phyloP scores from a whole-genome alignment of 1,140 invertebrate species.

The Penaeus chinensis region DNA sequence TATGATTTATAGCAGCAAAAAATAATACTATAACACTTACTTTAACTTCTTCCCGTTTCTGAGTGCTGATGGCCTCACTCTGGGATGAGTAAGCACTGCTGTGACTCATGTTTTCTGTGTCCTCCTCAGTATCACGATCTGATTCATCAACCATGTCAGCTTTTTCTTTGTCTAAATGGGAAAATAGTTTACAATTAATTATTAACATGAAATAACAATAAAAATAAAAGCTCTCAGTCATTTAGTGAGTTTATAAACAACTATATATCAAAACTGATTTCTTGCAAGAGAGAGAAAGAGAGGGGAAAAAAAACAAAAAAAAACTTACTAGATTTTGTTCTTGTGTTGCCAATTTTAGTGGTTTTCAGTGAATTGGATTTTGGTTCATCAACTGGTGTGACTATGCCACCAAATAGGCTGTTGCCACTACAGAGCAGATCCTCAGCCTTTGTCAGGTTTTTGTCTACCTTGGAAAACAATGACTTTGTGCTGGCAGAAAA shows the following conservation, averaged over 20 bases:
- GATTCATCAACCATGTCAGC: neutral
- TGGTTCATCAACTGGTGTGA: neutral
- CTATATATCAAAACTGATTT: too few relatives aligned
- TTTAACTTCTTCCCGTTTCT: slow-evolving; percentile 39
- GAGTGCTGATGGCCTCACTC: slow-evolving; percentile 47
- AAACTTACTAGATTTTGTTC: too few relatives aligned
- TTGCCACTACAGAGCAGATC: neutral
- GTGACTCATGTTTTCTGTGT: slow-evolving; percentile 26
- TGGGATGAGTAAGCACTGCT: slow-evolving; percentile 38
- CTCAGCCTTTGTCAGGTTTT: slow-evolving; percentile 19
- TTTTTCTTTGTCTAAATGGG: neutral
- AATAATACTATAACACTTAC: neutral
- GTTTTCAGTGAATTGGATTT: neutral
- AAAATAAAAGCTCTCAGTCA: too few relatives aligned
- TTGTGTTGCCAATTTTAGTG: neutral
- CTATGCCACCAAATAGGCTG: neutral
- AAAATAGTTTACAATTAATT: neutral
- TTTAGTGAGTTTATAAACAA: too few relatives aligned
- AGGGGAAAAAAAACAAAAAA: too few relatives aligned
- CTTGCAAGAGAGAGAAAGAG: too few relatives aligned
- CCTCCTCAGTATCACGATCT: slow-evolving; percentile 24
- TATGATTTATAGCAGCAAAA: too few relatives aligned
- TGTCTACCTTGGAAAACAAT: slow-evolving; percentile 11
- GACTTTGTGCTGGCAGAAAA: slow-evolving; percentile 27
- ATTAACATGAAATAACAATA: too few relatives aligned